Percentiles rank a stretch among this genome's conserved stretches.
phyloP scores from a whole-genome alignment of 2,797 vertebrate genomes.

The Gymnothorax javanicus region DNA sequence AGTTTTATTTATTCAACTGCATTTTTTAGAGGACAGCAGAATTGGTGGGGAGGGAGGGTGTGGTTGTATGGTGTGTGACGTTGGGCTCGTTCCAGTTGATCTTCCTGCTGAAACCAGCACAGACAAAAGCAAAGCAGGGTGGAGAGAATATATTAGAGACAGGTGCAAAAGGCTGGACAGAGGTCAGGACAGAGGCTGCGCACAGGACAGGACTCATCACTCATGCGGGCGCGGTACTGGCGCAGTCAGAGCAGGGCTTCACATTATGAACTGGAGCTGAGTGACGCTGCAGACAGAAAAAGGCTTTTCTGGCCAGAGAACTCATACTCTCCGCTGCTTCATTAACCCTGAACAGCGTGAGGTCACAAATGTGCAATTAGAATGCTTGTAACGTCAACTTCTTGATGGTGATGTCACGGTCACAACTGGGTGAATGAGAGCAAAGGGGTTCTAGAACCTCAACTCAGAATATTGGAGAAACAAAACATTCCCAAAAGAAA shows the following conservation, averaged over 20 bases:
- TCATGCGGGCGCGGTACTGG: background rate
- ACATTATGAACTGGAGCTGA: slow-evolving; percentile 18
- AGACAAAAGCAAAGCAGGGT: slow-evolving; percentile 17
- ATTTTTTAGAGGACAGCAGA: background rate
- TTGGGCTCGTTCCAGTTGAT: background rate
- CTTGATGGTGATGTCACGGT: too few relatives aligned
- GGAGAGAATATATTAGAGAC: background rate
- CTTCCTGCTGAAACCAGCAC: slow-evolving; percentile 26
- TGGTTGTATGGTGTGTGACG: background rate
- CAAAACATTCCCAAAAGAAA: too few relatives aligned
- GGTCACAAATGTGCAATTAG: too few relatives aligned
- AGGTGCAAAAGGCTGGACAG: background rate
- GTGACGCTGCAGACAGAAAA: slow-evolving; percentile 18
- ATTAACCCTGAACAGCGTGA: too few relatives aligned
- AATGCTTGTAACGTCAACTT: too few relatives aligned
- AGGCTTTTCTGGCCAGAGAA: background rate
- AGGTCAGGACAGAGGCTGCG: background rate
- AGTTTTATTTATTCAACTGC: background rate
- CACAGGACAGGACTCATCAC: background rate
- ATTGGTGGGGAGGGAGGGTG: background rate
- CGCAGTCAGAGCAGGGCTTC: slow-evolving; percentile 12
- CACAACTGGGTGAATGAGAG: too few relatives aligned
- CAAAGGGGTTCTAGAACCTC: too few relatives aligned
- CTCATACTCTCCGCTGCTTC: background rate
- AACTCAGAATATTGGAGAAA: too few relatives aligned